Conservation (phyloP, 64 coral and sea anemone species). For the Pocillopora damicornis region DNA sequence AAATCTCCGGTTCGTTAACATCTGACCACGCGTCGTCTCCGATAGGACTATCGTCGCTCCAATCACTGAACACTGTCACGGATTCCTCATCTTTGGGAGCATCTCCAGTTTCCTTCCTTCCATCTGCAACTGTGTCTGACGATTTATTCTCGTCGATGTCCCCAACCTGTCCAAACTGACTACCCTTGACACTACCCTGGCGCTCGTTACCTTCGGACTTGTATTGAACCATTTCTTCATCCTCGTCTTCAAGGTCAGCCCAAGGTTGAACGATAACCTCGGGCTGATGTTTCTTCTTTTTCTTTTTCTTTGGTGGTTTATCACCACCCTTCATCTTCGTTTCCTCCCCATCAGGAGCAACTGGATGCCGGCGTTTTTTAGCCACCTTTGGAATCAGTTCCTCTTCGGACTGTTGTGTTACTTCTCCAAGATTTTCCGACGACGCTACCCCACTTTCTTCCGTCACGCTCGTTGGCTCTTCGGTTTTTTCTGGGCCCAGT, state of each 20-base stretch:
- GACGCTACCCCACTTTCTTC: constrained; percentile 39
- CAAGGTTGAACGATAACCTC: constrained; percentile 92
- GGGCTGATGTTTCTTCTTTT: constrained; percentile 87
- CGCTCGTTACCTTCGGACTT: constrained; percentile 26
- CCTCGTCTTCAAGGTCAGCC: constrained; percentile 84
- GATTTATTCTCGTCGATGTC: neutral
- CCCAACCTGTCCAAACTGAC: neutral
- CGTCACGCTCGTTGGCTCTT: constrained; percentile 31
- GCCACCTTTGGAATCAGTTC: constrained; percentile 22
- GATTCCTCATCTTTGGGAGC: constrained; percentile 60
- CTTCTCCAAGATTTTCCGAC: neutral
- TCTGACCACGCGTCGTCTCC: constrained; percentile 84
- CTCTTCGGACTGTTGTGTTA: neutral
- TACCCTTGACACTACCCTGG: neutral
- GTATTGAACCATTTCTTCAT: constrained; percentile 33
- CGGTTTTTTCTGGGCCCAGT: constrained; percentile 1
- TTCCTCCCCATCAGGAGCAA: constrained; percentile 44
- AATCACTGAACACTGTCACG: constrained; percentile 76
- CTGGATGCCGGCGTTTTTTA: constrained; percentile 47
- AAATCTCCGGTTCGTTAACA: constrained; percentile 50
- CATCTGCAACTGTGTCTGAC: neutral
- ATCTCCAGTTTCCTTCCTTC: neutral
- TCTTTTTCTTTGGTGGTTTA: constrained; percentile 91
- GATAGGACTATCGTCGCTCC: constrained; percentile 89
- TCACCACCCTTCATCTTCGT: constrained; percentile 60